phyloP scores from a whole-genome alignment of 2,888 invertebrate species.

The Eristalis pertinax region DNA sequence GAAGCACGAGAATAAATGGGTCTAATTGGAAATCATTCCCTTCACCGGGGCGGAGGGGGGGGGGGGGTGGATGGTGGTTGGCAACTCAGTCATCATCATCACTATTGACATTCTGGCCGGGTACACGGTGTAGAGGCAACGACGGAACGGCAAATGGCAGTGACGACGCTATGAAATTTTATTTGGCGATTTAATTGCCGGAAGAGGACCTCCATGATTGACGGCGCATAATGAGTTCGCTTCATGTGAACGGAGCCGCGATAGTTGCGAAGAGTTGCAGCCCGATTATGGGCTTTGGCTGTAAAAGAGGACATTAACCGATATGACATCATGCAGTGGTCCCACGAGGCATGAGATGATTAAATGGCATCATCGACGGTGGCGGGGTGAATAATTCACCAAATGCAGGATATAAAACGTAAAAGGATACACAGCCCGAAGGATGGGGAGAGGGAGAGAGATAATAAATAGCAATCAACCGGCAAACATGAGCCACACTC shows the following conservation, averaged over 20 bases:
- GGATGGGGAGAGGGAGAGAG: neutral
- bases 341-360: neutral
- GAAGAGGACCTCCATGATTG: constrained; percentile 38
- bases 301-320: constrained; percentile 3
- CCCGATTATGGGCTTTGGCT: constrained; percentile 15
- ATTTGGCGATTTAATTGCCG: constrained; percentile 37
- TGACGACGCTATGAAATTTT: constrained; percentile 26
- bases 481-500: constrained; percentile 46
- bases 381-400: neutral
- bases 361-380: neutral
- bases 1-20: constrained; percentile 8
- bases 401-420: too few relatives aligned
- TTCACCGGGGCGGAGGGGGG: too few relatives aligned
- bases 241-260: neutral
- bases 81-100: constrained; percentile 38
- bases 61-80: too few relatives aligned
- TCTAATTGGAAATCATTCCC: constrained; percentile 54
- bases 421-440: neutral
- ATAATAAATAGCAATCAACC: constrained; percentile 60
- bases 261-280: constrained; percentile 6
- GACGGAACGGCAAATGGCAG: neutral
- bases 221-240: constrained; percentile 31
- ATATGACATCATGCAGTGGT: constrained; percentile 9
- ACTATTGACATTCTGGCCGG: constrained; percentile 34
- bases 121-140: neutral